Percentiles rank a stretch among this genome's conserved stretches.
These are phyloP conservation scores for Syngnathus acus DNA, from an alignment of 2,797 vertebrate species.

Conservation along the genomic window DNA sequence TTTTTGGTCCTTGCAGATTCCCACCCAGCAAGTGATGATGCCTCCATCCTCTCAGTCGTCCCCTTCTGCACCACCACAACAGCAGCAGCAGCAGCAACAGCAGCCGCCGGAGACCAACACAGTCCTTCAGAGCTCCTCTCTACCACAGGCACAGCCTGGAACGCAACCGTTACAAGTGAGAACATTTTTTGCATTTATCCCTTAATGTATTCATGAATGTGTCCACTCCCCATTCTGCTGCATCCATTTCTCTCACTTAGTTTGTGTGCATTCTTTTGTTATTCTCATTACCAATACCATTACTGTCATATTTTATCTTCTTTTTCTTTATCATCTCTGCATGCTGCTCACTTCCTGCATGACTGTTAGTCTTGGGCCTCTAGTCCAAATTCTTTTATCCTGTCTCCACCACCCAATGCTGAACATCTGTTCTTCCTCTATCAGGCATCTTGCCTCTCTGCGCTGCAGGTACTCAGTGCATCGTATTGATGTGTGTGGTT, in stretches of 20 bases:
- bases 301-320: conserved; percentile 8
- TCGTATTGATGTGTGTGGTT: conserved; percentile 16
- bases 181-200: neutral
- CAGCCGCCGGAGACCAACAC: conserved; percentile 49
- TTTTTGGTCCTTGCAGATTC: conserved; percentile 27
- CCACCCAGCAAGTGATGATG: conserved; percentile 48
- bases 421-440: conserved; percentile 77
- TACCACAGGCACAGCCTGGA: conserved; percentile 58
- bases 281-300: conserved; percentile 20
- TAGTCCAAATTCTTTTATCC: conserved; percentile 67
- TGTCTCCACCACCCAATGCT: conserved; percentile 74
- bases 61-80: conserved; percentile 36
- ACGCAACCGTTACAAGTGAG: conserved; percentile 79
- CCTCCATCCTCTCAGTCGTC: conserved; percentile 49
- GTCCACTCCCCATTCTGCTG: conserved; percentile 1
- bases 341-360: conserved; percentile 63
- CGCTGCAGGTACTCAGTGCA: conserved; percentile 63
- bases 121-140: conserved; percentile 34
- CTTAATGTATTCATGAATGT: neutral
- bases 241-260: conserved; percentile 8
- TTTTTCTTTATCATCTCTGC: conserved; percentile 41
- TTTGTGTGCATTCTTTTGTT: conserved; percentile 8
- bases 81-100: conserved; percentile 37
- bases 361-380: conserved; percentile 69
- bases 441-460: conserved; percentile 67